Evolutionary conservation across 2,797 vertebrate genomes (phyloP), one percentile per base, ranked within the genome.

Genomic region (Synaphobranchus kaupii): DNA sequence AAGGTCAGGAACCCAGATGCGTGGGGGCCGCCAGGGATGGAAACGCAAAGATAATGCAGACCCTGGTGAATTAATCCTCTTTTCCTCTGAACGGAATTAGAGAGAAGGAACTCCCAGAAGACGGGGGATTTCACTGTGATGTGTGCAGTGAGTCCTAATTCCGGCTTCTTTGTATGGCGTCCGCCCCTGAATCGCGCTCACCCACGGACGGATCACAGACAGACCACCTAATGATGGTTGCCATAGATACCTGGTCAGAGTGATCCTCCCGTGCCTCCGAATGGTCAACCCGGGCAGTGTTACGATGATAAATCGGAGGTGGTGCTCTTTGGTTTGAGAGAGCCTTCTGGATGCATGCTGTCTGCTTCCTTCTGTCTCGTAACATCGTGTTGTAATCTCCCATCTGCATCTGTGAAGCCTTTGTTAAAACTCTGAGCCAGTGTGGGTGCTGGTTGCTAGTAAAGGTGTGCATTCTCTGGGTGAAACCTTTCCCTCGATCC

Each of bases 41-140:
- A 10, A 80, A 0, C 9, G 44, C 76, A 48, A 80, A 39, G 17
- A 47, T 1, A 44, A 9, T 25, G 17, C 15, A 22, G 44, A 25
- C 34, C 20, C 76, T 48, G 44, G 76, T 48, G 44, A 80, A 80
- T 80, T 3, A 80, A 80, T 80, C 76, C 39, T 47, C 76, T 80
- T 47, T 17, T 25, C 1, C 13, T 31, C 28, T 31, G 10, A 66
- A 66, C 17, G 60, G 60, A 66, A 39, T 76, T 20, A 17, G 71
- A 76, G 31, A 15, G 71, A 39, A 34, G 31, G 15, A 76, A 76
- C 68, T 31, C 68, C 68, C 25, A 71, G 68, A 34, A 15, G 71
- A 76, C 22, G 4, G n/a, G 31, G 31, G 71, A 17, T 76, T 13
- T 76, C 71, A 34, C 71, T 76, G 71, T 6, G 28, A 39, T 73